Base-by-base conservation (phyloP, 2,888 invertebrate genomes). In the Rambutsinella grinnellia region DNA sequence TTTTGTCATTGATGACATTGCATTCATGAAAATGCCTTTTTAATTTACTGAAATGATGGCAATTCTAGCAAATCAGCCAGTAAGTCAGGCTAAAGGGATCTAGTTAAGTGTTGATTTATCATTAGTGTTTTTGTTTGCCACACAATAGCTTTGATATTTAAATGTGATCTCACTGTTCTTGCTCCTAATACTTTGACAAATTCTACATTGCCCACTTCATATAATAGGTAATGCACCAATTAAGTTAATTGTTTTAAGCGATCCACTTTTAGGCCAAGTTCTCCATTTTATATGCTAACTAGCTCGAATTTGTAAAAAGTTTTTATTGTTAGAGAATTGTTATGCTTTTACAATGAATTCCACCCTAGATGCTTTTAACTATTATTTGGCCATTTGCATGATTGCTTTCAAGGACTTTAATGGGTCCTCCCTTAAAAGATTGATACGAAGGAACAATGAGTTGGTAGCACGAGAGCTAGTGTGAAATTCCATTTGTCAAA, bases 361-460 rank as follows among this genome's bases (percentile, higher is more conserved):
- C 36, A 36, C 36, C 36, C 36, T 36, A 36, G 6, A 36, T 8
- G 36, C 36, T 13, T 36, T 13, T 13, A 36, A 36, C 36, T 8
- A 13, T 36, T 36, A 13, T 36, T 8, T 36, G 6, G 23, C 56
- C 70, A 70, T 65, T 58, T 71, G 60, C 71, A 71, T 71, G 71
- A 63, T 63, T 71, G 57, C 57, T 49, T 56, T 70, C 71, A 71
- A 71, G 63, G 63, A 27, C 19, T 36, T 36, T 36, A 36, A 36
- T 36, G 36, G 5, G 36, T 36, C 5, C 36, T 36, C 36, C 36
- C 36, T 36, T 5, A 36, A 36, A 36, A 36, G 36, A 36, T 36
- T 36, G 36, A 5, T 8, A 13, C 36, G 36, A 5, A 36, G 13
- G 36, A 36, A 36, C 36, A 36, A 36, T 36, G 36, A 5, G n/a